Percentiles rank a stretch among this genome's conserved stretches.
Evolutionary conservation across 2,797 vertebrate genomes (phyloP).

Genomic region (Eospalax fontanierii): DNA sequence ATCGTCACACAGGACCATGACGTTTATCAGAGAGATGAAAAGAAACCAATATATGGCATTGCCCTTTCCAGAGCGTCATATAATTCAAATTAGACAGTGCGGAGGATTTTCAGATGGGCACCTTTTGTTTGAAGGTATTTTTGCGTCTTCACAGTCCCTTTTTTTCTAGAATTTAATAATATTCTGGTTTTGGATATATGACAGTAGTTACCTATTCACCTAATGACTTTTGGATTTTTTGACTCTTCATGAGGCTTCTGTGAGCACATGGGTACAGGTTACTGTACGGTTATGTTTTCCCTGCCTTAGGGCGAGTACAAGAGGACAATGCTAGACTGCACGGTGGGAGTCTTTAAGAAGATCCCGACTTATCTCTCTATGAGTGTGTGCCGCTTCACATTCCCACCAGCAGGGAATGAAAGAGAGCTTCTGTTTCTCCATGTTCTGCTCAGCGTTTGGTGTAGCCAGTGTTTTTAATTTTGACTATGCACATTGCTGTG

Average conservation of each 20-base stretch:
- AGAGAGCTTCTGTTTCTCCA: not conserved
- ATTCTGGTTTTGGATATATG: no score
- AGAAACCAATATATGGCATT: not conserved
- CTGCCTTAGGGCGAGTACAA: not conserved
- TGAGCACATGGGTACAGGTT: not conserved
- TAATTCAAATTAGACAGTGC: not conserved
- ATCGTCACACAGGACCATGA: no score
- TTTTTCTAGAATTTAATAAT: not conserved
- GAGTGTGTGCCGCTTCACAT: not conserved
- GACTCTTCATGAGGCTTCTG: not conserved
- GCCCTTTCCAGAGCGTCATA: not conserved
- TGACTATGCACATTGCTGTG: not conserved
- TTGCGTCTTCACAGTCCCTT: no score
- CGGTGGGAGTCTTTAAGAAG: not conserved
- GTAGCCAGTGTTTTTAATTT: not conserved
- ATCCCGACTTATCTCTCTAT: fast-evolving
- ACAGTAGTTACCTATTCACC: no score
- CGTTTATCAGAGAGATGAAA: no score
- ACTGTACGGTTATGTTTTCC: not conserved
- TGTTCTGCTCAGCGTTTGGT: fast-evolving
- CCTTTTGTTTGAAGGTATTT: not conserved
- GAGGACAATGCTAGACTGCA: no score
- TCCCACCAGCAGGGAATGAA: no score
- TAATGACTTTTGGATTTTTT: not conserved
- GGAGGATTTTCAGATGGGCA: not conserved